A percentile compares a stretch with the other conserved stretches of the same genome.
Conservation (phyloP, 2,888 invertebrate species). For the Dusona sp. region DNA sequence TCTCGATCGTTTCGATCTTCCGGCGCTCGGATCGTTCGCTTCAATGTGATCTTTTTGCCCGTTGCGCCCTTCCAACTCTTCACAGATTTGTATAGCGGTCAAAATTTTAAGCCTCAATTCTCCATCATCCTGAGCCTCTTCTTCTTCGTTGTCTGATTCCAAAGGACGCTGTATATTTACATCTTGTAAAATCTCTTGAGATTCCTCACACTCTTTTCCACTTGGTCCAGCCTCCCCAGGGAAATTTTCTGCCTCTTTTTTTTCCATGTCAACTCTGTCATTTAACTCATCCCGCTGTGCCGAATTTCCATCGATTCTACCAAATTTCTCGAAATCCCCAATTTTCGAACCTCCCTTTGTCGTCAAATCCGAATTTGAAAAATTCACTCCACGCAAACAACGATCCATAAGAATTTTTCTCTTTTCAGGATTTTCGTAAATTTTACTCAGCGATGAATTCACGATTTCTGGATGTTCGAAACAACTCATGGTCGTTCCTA, state of each 20-base stretch:
- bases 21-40: constrained; percentile 1
- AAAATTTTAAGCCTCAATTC: constrained; percentile 32
- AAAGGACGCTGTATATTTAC: not conserved
- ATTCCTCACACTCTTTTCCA: not conserved
- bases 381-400: constrained; percentile 14
- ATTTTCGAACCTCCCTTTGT: not conserved
- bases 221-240: constrained; percentile 47
- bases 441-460: not conserved
- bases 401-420: constrained; percentile 29
- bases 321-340: not conserved
- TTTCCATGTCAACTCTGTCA: not conserved
- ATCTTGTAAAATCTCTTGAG: not conserved
- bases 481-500: not conserved
- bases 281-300: not conserved
- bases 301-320: not conserved
- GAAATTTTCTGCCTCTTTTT: constrained; percentile 9
- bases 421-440: constrained; percentile 18
- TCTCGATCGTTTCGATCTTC: constrained; percentile 46
- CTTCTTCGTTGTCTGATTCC: not conserved
- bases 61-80: not conserved
- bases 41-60: not conserved
- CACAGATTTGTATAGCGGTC: constrained; percentile 43
- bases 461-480: not conserved
- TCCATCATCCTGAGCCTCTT: not conserved
- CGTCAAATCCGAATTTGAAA: not conserved